Conservation (phyloP, 2,797 vertebrate genomes). For the Bufotes viridis region DNA sequence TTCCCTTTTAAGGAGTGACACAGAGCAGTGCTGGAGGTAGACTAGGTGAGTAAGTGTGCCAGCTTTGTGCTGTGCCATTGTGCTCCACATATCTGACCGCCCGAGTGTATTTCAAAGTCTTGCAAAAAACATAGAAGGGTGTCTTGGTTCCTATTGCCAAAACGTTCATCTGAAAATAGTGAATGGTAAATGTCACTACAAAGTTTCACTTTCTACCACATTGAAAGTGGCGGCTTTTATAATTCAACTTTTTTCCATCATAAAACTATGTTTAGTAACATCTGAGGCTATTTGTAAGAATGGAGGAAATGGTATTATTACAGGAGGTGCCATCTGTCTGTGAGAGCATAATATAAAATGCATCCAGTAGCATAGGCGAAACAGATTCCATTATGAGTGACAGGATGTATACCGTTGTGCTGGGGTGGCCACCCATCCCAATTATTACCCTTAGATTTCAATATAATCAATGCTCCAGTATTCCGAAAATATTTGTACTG, state of each 20-base stretch:
- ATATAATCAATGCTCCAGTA: too few species aligned
- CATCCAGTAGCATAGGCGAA: background rate
- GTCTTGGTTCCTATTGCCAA: background rate
- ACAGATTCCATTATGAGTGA: background rate
- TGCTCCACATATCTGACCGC: background rate
- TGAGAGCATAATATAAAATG: background rate
- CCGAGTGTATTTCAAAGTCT: background rate
- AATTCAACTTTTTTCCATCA: background rate
- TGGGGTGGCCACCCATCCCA: background rate
- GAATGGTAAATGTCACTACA: background rate
- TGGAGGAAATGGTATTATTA: background rate
- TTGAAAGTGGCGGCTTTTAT: background rate
- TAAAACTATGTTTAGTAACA: background rate
- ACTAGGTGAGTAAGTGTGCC: too few species aligned
- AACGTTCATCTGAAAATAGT: background rate
- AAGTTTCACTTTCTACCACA: background rate
- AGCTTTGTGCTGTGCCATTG: background rate
- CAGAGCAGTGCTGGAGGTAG: too few species aligned
- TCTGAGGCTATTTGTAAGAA: background rate
- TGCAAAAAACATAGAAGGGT: background rate
- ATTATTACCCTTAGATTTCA: too few species aligned
- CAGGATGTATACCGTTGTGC: background rate
- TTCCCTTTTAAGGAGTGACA: too few species aligned
- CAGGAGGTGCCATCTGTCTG: background rate
- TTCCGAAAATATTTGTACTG: too few species aligned